Percentiles rank a stretch among this genome's conserved stretches.
phyloP scores from a whole-genome alignment of 2,797 vertebrate genomes.

The Pangasius larnaudii region DNA sequence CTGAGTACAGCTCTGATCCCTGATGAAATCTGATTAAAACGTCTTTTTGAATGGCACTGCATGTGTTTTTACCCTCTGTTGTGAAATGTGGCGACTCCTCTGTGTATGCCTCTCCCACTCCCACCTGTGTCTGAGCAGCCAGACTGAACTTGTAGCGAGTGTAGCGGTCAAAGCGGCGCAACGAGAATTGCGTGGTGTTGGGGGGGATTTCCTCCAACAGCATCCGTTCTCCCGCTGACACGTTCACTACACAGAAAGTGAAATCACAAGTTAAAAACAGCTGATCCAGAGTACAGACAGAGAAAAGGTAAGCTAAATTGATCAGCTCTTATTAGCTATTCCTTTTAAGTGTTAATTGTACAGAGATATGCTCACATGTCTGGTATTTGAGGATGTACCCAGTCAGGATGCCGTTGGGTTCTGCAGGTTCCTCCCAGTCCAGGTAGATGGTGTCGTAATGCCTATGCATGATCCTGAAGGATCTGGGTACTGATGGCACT shows the following conservation, averaged over 20 bases:
- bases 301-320: too few species aligned
- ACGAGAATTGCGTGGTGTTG: slow-evolving; percentile 88
- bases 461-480: slow-evolving; percentile 91
- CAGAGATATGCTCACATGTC: slow-evolving; percentile 75
- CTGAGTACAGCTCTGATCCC: background rate
- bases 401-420: slow-evolving; percentile 91
- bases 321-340: background rate
- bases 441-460: slow-evolving; percentile 90
- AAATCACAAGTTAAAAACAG: background rate
- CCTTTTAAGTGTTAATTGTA: background rate
- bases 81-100: slow-evolving; percentile 89
- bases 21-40: background rate
- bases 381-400: slow-evolving; percentile 90
- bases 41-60: background rate
- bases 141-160: slow-evolving; percentile 91
- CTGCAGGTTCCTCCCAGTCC: slow-evolving; percentile 92
- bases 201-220: slow-evolving; percentile 83
- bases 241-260: slow-evolving; percentile 82
- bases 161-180: slow-evolving; percentile 89
- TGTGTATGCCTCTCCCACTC: slow-evolving; percentile 80
- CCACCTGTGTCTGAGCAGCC: slow-evolving; percentile 84
- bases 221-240: slow-evolving; percentile 77
- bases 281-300: background rate
- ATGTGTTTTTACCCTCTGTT: slow-evolving; percentile 77
- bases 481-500: slow-evolving; percentile 91